Evolutionary conservation across 2,888 invertebrate genomes (phyloP), one percentile per base, ranked within the genome.

Genomic region (Pinctada fucata): DNA sequence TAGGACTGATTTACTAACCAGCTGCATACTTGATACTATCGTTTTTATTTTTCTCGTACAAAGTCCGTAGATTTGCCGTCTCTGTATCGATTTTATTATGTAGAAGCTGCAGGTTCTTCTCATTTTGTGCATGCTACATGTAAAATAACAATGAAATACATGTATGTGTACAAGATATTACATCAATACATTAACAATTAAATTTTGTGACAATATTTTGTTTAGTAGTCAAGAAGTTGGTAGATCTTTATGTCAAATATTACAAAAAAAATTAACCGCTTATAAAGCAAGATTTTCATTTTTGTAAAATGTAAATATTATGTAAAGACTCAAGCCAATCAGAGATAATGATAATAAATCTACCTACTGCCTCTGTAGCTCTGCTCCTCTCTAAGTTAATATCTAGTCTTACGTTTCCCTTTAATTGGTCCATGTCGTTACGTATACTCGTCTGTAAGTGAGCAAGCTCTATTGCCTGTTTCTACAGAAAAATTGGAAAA

Each of bases 31-130:
- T 92, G 72, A 89, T 85, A 31, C 90, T 84, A 83, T 92, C 92
- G 84, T 91, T 91, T 80, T 90, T 88, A 78, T 92, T 90, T 64
- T 89, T 84, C 84, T 93, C 92, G 84, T 89, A 91, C 8, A 86
- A 88, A 10, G 92, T 91, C 48, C 88, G 83, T 65, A 91, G 82
- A 73, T 89, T 90, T 4, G 92, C 91, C 1, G 91, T 83, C 72
- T 92, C 91, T 49, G 90, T 91, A 50, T 91, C 91, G 71, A 93
- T 92, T 73, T 90, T 90, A 81, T 91, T 92, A 78, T 91, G 88
- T 13, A 90, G 77, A 52, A 86, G 81, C 50, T 88, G 84, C 4
- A 92, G 74, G 2, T 85, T 81, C 73, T 85, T 90, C 74, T 90
- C 88, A 85, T 89, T 91, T 13, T 85, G 84, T 47, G 89, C 87